Evolutionary conservation across 23 tunicate species (phyloP).

Genomic region (Halocynthia roretzi): DNA sequence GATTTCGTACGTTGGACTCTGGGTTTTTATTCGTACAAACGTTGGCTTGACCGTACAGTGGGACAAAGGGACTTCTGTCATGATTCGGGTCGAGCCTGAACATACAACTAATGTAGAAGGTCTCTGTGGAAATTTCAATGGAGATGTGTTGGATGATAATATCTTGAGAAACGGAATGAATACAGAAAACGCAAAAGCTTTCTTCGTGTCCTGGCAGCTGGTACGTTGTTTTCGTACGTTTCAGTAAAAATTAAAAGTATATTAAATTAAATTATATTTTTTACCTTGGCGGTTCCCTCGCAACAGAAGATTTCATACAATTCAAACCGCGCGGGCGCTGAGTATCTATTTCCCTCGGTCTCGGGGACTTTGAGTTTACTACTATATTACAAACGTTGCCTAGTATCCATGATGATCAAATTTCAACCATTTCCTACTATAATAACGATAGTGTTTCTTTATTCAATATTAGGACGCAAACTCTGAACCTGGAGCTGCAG

Average conservation of each 20-base stretch:
- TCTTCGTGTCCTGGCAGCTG: conserved; percentile 24
- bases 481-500: conserved; percentile 2
- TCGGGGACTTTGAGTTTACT: too few relatives aligned
- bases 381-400: too few relatives aligned
- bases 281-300: too few relatives aligned
- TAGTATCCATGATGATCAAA: too few relatives aligned
- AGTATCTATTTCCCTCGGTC: too few relatives aligned
- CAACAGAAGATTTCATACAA: too few relatives aligned
- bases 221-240: background rate
- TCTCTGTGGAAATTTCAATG: conserved; percentile 12
- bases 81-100: conserved; percentile 11
- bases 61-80: conserved; percentile 8
- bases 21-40: conserved; percentile 6
- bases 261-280: too few relatives aligned
- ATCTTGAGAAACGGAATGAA: conserved; percentile 26
- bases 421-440: background rate
- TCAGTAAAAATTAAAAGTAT: too few relatives aligned
- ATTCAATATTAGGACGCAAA: background rate
- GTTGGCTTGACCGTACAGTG: conserved; percentile 1
- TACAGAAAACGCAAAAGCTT: conserved; percentile 15
- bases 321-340: too few relatives aligned
- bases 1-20: background rate
- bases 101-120: conserved; percentile 5
- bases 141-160: conserved; percentile 15
- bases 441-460: background rate